Conservation (phyloP, 2,888 invertebrate genomes). For the Mythimna albipuncta region DNA sequence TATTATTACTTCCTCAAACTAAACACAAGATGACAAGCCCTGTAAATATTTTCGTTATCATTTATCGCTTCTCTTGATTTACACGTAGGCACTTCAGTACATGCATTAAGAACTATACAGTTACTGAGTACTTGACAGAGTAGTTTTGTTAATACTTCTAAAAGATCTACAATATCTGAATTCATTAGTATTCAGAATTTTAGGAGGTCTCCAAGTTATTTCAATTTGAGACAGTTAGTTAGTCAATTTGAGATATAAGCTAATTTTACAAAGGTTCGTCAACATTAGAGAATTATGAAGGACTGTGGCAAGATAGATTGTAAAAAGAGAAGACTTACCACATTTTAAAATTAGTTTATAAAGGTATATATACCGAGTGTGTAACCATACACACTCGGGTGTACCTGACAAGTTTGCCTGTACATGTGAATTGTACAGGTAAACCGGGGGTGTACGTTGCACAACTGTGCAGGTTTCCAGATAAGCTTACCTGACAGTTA, state of each 20-base stretch:
- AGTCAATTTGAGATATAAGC: not conserved
- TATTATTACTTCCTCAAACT: slow-evolving; percentile 40
- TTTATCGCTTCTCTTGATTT: slow-evolving; percentile 25
- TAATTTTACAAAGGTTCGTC: too few relatives aligned
- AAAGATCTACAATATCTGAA: not conserved
- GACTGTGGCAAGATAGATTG: not conserved
- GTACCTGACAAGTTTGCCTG: too few relatives aligned
- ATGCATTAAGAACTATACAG: not conserved
- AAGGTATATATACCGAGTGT: too few relatives aligned
- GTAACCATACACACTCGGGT: too few relatives aligned
- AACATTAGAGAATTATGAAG: not conserved
- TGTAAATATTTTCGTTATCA: slow-evolving; percentile 47
- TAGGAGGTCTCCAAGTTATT: not conserved
- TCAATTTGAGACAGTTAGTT: too few relatives aligned
- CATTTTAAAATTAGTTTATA: too few relatives aligned
- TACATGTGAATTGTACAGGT: too few relatives aligned
- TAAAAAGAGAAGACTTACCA: not conserved
- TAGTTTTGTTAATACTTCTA: not conserved
- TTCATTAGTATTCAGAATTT: not conserved
- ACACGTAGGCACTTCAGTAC: slow-evolving; percentile 16
- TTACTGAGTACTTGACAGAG: not conserved
- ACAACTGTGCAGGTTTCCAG: too few relatives aligned
- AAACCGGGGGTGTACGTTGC: too few relatives aligned
- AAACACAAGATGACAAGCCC: slow-evolving; percentile 38
- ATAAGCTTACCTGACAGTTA: too few relatives aligned